These are phyloP conservation scores for Pedicia rivosa DNA, from an alignment of 2,888 invertebrate genomes.

Conservation along the genomic window DNA sequence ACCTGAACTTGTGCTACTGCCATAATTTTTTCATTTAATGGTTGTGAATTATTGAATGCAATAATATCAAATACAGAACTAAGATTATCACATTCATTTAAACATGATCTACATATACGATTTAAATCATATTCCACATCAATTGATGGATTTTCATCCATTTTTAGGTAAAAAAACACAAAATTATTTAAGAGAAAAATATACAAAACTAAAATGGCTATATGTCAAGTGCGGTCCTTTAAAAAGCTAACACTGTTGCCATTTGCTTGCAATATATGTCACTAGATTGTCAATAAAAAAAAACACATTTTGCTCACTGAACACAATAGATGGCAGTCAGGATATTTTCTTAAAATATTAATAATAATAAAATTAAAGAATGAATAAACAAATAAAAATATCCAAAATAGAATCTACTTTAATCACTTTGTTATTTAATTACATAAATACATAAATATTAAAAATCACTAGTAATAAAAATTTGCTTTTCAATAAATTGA, in stretches of 20 bases:
- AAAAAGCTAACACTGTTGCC: not conserved
- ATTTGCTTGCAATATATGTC: not conserved
- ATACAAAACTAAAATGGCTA: constrained; percentile 4
- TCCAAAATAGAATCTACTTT: no score
- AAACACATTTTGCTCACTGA: no score
- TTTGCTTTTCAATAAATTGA: no score
- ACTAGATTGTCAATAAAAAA: no score
- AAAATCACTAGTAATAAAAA: no score
- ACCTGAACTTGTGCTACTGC: constrained; percentile 8
- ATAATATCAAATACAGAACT: constrained; percentile 6
- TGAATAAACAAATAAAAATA: no score
- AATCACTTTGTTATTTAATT: no score
- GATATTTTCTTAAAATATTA: no score
- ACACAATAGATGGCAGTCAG: no score
- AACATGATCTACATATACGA: constrained; percentile 8
- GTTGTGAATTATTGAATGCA: constrained; percentile 5
- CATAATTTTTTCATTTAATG: constrained; percentile 7
- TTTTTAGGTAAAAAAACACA: constrained; percentile 1
- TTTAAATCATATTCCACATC: constrained; percentile 6
- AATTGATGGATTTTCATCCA: constrained; percentile 5
- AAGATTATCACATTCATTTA: constrained; percentile 5
- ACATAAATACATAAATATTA: no score
- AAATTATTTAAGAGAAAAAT: constrained; percentile 5
- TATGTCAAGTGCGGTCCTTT: constrained; percentile 5
- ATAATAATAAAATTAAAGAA: no score